Evolutionary conservation across 2,113 vertebrate genomes (phyloP).

Genomic region (Lophotis ruficrista): DNA sequence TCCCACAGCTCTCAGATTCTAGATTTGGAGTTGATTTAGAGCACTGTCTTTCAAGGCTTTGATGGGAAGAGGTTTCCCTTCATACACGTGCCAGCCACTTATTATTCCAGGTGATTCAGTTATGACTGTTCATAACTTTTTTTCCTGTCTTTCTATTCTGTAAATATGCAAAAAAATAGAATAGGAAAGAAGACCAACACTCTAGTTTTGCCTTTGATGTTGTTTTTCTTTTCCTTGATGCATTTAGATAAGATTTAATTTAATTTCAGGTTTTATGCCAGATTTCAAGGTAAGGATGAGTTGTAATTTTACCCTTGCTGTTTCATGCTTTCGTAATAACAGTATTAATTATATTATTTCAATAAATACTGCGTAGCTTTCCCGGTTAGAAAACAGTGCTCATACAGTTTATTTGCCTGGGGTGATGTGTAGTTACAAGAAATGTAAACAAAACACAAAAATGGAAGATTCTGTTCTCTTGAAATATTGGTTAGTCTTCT

Average conservation of each 20-base stretch:
- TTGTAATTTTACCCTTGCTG: not conserved
- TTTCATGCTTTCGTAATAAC: not conserved
- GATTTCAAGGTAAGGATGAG: not conserved
- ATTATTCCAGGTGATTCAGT: not conserved
- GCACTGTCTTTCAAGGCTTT: not conserved
- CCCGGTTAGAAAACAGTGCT: not conserved
- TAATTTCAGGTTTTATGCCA: not conserved
- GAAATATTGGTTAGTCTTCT: not conserved
- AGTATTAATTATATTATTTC: not conserved
- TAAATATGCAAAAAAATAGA: not conserved
- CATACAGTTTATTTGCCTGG: not conserved
- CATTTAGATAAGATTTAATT: conserved; percentile 10
- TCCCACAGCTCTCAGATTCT: not conserved
- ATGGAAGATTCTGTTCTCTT: not conserved
- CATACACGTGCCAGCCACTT: not conserved
- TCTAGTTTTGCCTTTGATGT: not conserved
- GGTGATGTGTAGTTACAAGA: not conserved
- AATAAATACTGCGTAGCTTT: not conserved
- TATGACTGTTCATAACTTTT: not conserved
- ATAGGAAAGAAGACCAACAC: not conserved
- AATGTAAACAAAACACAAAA: not conserved
- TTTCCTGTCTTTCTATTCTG: not conserved
- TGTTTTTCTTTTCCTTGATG: not conserved
- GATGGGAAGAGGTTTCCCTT: not conserved
- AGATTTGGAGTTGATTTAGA: not conserved